Percentiles rank a stretch among this genome's conserved stretches.
These are phyloP conservation scores for Rotaria macrura DNA, from an alignment of 2,888 invertebrate genomes.

Conservation along the genomic window DNA sequence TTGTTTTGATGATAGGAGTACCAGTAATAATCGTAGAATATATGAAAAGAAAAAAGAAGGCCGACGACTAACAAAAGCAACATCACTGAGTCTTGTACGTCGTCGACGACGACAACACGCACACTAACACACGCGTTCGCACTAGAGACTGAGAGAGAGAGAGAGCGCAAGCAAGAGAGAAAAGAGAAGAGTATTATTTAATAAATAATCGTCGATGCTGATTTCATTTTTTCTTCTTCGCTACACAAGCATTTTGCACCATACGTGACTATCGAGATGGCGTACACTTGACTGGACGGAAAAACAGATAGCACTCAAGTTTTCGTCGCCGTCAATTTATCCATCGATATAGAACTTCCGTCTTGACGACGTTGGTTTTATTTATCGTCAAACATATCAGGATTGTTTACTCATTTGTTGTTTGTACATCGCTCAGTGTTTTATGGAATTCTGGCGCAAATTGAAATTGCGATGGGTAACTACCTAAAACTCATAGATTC, in stretches of 20 bases:
- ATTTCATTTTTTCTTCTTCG: conserved; percentile 1
- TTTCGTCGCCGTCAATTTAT: not conserved
- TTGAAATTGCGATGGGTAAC: conserved; percentile 15
- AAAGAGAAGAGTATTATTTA: conserved; percentile 3
- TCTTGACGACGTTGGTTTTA: not conserved
- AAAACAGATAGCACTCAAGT: not conserved
- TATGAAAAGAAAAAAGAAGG: not conserved
- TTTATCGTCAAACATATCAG: not conserved
- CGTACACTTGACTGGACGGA: not conserved
- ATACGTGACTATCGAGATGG: not conserved
- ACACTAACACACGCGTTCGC: not conserved
- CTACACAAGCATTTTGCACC: not conserved
- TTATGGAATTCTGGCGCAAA: conserved; percentile 18
- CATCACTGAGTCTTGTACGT: not conserved
- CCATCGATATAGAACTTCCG: not conserved
- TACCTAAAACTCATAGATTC: not conserved
- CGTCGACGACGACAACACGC: not conserved
- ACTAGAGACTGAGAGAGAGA: not conserved
- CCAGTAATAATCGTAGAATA: not conserved
- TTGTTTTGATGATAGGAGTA: conserved; percentile 3
- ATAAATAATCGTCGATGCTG: conserved; percentile 15
- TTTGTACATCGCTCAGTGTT: not conserved
- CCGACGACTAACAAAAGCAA: not conserved
- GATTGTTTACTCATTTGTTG: not conserved
- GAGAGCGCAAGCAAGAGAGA: not conserved